Evolutionary conservation across 2,113 vertebrate species (phyloP).

Genomic region (Girardinichthys multiradiatus): DNA sequence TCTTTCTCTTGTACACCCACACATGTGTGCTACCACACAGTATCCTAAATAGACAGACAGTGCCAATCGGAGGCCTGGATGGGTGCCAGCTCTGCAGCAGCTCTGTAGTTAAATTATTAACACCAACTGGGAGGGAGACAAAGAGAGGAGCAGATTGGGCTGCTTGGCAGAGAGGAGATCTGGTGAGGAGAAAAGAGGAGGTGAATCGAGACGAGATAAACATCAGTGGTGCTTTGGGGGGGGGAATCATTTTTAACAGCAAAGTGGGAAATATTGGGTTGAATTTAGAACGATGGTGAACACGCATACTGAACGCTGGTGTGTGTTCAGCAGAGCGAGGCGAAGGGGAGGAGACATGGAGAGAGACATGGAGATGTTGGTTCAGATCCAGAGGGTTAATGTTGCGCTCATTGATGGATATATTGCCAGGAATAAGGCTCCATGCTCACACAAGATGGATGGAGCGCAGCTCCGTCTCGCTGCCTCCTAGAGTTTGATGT

Average conservation of each 20-base stretch:
- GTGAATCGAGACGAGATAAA: conserved; percentile 49
- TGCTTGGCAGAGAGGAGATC: conserved; percentile 55
- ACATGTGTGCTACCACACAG: conserved; percentile 72
- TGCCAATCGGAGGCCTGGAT: conserved; percentile 77
- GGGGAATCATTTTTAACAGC: background rate
- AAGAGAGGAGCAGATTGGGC: conserved; percentile 68
- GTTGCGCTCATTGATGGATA: conserved; percentile 82
- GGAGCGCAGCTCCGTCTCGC: conserved; percentile 33
- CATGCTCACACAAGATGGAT: conserved; percentile 77
- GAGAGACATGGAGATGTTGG: conserved; percentile 76
- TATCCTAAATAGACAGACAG: conserved; percentile 78
- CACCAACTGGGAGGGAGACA: conserved; percentile 76
- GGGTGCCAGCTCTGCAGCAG: conserved; percentile 78
- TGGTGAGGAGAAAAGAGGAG: conserved; percentile 64
- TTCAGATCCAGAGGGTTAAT: conserved; percentile 83
- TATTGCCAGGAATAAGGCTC: conserved; percentile 74
- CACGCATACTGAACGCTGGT: conserved; percentile 60
- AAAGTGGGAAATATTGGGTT: conserved; percentile 33
- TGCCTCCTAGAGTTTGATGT: conserved; percentile 51
- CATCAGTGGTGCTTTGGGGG: conserved; percentile 33
- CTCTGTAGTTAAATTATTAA: conserved; percentile 82
- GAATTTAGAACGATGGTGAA: conserved; percentile 58
- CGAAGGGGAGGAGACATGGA: conserved; percentile 77
- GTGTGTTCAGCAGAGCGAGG: conserved; percentile 68
- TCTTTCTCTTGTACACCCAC: conserved; percentile 72